A percentile compares a stretch with the other conserved stretches of the same genome.
phyloP scores from a whole-genome alignment of 1,140 invertebrate species.

The Lepidurus couesii region DNA sequence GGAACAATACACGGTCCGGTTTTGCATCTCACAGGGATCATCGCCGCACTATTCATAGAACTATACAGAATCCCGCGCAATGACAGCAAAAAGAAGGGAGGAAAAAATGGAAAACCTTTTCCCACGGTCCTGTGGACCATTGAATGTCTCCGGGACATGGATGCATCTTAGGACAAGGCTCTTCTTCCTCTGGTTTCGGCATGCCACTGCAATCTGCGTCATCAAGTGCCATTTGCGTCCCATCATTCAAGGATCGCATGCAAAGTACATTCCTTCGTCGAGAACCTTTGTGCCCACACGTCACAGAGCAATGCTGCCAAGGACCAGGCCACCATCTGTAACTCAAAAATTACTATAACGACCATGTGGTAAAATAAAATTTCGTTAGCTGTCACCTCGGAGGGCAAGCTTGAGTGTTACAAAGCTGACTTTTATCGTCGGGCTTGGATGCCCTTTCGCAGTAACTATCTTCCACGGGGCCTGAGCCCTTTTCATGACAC shows the following conservation, averaged over 20 bases:
- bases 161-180: constrained; percentile 56
- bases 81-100: background rate
- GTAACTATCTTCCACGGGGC: constrained; percentile 57
- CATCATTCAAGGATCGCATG: constrained; percentile 52
- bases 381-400: constrained; percentile 50
- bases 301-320: constrained; percentile 74
- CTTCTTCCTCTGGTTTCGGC: constrained; percentile 55
- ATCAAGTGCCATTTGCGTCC: constrained; percentile 60
- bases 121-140: constrained; percentile 44
- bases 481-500: constrained; percentile 61
- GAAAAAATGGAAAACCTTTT: constrained; percentile 40
- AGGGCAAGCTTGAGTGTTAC: constrained; percentile 65
- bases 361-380: background rate
- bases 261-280: constrained; percentile 67
- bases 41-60: constrained; percentile 43
- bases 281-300: constrained; percentile 56
- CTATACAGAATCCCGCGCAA: background rate
- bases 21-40: constrained; percentile 45
- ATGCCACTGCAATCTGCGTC: constrained; percentile 58
- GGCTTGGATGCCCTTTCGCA: constrained; percentile 57
- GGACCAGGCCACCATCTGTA: constrained; percentile 68
- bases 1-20: constrained; percentile 43
- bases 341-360: constrained; percentile 28
- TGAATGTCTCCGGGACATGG: constrained; percentile 47
- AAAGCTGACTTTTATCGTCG: constrained; percentile 53